Evolutionary conservation across 2,888 invertebrate species (phyloP).

Genomic region (Tachina grossa): DNA sequence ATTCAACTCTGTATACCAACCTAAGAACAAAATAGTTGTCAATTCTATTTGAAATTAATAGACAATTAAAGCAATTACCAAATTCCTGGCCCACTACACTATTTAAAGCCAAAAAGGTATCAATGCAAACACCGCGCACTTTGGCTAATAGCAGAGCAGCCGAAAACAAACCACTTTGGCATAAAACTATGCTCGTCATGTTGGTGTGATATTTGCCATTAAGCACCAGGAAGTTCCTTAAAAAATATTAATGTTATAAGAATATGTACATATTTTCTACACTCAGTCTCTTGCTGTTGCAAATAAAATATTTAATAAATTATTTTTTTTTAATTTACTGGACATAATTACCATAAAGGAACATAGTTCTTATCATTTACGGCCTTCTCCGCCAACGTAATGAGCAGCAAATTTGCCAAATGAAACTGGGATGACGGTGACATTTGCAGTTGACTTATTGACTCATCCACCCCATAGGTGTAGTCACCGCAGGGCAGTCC

Average conservation of each 20-base stretch:
- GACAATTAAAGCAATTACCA: constrained; percentile 75
- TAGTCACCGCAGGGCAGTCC: constrained; percentile 81
- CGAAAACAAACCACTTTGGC: constrained; percentile 82
- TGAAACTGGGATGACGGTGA: constrained; percentile 83
- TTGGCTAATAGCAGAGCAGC: constrained; percentile 81
- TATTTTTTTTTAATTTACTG: too few relatives aligned
- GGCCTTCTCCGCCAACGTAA: constrained; percentile 81
- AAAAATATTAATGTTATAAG: constrained; percentile 27
- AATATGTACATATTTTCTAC: background rate
- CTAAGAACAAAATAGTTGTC: constrained; percentile 75
- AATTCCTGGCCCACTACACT: constrained; percentile 82
- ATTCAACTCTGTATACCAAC: constrained; percentile 82
- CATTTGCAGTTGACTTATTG: constrained; percentile 81
- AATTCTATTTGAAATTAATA: constrained; percentile 72
- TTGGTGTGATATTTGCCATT: constrained; percentile 83
- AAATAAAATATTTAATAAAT: too few relatives aligned
- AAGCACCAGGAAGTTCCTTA: constrained; percentile 82
- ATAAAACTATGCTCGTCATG: constrained; percentile 83
- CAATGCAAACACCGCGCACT: constrained; percentile 81
- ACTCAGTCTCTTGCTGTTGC: too few relatives aligned
- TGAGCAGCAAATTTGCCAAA: constrained; percentile 82
- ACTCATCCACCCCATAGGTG: constrained; percentile 80
- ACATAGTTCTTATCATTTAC: constrained; percentile 82
- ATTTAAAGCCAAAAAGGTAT: constrained; percentile 82
- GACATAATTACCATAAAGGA: constrained; percentile 79